Evolutionary conservation across 2,113 vertebrate genomes (phyloP).

Genomic region (Clinocottus analis): DNA sequence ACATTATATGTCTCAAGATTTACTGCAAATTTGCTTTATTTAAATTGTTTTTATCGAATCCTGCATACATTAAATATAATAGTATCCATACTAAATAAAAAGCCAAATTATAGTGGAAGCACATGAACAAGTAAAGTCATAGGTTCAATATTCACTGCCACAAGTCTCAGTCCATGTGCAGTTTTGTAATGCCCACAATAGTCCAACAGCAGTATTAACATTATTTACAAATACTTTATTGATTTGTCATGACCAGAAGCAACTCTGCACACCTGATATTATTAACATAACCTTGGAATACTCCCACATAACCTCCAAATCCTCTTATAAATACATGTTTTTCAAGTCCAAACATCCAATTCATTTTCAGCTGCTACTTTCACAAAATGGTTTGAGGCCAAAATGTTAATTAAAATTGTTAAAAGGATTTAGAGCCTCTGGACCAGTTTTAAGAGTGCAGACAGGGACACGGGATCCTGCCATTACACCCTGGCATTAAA

Average conservation of each 20-base stretch:
- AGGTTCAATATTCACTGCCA: not conserved
- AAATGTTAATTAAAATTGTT: conserved; percentile 11
- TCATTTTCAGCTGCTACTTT: not conserved
- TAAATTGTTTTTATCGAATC: not conserved
- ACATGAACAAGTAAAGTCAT: not conserved
- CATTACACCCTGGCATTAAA: conserved; percentile 7
- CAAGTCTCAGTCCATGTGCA: not conserved
- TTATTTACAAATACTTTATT: not conserved
- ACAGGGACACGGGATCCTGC: not conserved
- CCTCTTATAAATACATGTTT: not conserved
- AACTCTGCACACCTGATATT: not conserved
- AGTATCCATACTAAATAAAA: not conserved
- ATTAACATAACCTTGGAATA: not conserved
- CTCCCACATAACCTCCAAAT: not conserved
- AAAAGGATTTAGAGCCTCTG: conserved; percentile 11
- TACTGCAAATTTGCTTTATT: conserved; percentile 11
- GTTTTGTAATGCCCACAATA: not conserved
- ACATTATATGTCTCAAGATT: not conserved
- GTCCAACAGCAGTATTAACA: not conserved
- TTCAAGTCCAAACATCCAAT: not conserved
- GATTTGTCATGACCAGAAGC: not conserved
- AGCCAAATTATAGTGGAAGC: not conserved
- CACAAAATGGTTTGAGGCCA: conserved; percentile 1
- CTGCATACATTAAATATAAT: not conserved
- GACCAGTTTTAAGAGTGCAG: not conserved